Evolutionary conservation across 2,797 vertebrate species (phyloP), one percentile per base, ranked within the genome.

Genomic region (Xiphophorus birchmanni): DNA sequence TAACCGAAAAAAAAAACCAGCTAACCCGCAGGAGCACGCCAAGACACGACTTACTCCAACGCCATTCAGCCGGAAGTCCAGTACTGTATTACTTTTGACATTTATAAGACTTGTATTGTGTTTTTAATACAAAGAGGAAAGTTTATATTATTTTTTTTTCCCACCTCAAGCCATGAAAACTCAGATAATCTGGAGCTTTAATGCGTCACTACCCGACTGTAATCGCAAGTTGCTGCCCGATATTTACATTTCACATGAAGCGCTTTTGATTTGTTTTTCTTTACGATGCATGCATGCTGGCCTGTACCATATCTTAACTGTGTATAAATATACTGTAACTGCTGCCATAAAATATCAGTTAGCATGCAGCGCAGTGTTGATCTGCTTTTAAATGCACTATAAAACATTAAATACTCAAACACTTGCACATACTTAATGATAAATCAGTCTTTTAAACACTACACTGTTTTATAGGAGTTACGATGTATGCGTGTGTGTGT

Each of bases 381-480:
- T 86, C 80, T 83, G 86, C 77, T 84, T 78, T 77, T 56, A 81
- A 79, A 75, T 75, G 76, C 47, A 74, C 81, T 26, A 80, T 84
- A 84, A 88, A 88, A 87, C 82, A 37, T 67, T 8, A 9, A 76
- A 80, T 77, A 78, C 71, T 75, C 79, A 69, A 71, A 79, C 75
- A 82, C 73, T 81, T 77, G 79, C 73, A 74, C 73, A 47, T 80
- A 23, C 74, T 71, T 72, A 72, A 45, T 45, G 69, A 45, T 72
- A 45, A 78, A 82, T 84, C 82, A 75, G 77, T 79, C 82, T 87
- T 60, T 78, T 82, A 82, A 82, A 78, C 74, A 78, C 81, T 74
- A 3, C 12, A 26, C 10, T 13, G 65, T 75, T 83, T 79, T 76
- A 79, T 32, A 79, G 69, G n/a, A 75, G 50, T 72, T 50, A 3